Conservation (phyloP, 2,113 vertebrate genomes). For the Dasypus novemcinctus region DNA sequence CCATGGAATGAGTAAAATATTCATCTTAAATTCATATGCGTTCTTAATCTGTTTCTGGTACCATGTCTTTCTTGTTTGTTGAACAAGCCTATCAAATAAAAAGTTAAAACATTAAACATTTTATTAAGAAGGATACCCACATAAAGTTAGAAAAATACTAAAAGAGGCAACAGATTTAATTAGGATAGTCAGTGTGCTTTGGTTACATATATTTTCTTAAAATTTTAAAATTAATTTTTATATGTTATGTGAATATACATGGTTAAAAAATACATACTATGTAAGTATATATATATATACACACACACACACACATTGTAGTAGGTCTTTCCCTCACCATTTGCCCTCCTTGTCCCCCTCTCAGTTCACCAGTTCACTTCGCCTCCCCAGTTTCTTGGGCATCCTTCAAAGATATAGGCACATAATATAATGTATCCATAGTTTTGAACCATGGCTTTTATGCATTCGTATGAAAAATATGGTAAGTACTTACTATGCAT, state of each 20-base stretch:
- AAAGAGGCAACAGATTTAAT: neutral
- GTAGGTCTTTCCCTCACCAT: neutral
- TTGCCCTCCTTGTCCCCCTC: neutral
- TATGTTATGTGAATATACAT: neutral
- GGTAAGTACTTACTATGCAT: neutral
- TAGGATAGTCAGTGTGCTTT: neutral
- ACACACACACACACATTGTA: no score
- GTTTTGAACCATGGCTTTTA: neutral
- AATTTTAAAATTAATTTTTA: neutral
- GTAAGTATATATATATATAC: neutral
- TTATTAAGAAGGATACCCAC: neutral
- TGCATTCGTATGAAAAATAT: neutral
- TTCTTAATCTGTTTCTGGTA: neutral
- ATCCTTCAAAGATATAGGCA: neutral
- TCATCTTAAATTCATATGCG: neutral
- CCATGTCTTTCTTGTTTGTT: neutral
- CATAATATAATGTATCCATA: neutral
- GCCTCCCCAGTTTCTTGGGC: neutral
- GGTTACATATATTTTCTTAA: neutral
- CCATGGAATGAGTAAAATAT: neutral
- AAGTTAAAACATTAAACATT: conserved; percentile 37
- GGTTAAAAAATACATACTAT: conserved; percentile 14
- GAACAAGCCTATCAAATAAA: conserved; percentile 32
- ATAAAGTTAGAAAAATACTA: conserved; percentile 19
- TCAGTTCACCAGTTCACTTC: neutral